A percentile compares a stretch with the other conserved stretches of the same genome.
phyloP scores from a whole-genome alignment of 2,797 vertebrate species.

The Botia kubotai region DNA sequence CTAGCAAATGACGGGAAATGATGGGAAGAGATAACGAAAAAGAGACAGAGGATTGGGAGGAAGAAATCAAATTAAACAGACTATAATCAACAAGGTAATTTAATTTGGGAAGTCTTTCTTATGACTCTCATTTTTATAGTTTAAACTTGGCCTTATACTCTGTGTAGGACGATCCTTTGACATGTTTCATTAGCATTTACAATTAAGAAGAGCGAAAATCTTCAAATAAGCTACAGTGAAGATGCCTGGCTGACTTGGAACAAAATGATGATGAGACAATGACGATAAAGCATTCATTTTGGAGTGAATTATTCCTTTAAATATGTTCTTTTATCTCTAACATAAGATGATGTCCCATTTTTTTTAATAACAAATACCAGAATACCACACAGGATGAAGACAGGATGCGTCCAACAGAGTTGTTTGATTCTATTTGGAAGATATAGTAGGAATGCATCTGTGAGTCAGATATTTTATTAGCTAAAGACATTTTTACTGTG shows the following conservation, averaged over 20 bases:
- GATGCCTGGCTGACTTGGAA: background rate
- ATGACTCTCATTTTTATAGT: slow-evolving; percentile 59
- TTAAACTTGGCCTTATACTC: slow-evolving; percentile 63
- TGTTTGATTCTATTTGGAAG: background rate
- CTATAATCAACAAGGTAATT: slow-evolving; percentile 59
- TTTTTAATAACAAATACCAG: slow-evolving; percentile 12
- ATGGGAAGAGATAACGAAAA: slow-evolving; percentile 22
- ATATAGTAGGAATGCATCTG: slow-evolving; percentile 6
- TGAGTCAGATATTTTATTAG: slow-evolving; percentile 2
- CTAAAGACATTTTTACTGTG: slow-evolving; percentile 11
- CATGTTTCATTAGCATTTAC: slow-evolving; percentile 64
- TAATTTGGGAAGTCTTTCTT: slow-evolving; percentile 59
- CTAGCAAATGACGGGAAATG: slow-evolving; percentile 24
- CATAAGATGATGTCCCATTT: background rate
- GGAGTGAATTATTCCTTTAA: background rate
- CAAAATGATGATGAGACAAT: background rate
- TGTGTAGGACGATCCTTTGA: slow-evolving; percentile 68
- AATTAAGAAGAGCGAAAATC: background rate
- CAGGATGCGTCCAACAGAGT: slow-evolving; percentile 18
- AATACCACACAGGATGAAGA: slow-evolving; percentile 8
- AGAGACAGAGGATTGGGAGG: slow-evolving; percentile 4
- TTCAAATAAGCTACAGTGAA: slow-evolving; percentile 8
- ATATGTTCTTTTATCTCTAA: background rate
- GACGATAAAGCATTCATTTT: background rate
- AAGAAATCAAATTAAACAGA: slow-evolving; percentile 31